Conservation (phyloP, 2,888 invertebrate genomes). For the Cheilosia pagana region DNA sequence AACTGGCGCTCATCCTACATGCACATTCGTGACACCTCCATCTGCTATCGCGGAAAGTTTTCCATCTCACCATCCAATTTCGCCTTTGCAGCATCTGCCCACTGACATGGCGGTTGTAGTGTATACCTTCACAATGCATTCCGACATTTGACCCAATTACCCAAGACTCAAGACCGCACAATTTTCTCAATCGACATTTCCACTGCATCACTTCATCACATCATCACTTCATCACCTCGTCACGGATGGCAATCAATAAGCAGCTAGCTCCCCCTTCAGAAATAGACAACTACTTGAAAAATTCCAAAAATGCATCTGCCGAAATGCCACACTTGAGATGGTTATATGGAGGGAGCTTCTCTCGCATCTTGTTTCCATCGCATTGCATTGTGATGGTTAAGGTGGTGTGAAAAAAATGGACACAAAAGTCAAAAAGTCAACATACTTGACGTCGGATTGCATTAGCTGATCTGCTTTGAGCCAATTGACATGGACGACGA, state of each 20-base stretch:
- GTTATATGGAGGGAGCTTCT: conserved; percentile 7
- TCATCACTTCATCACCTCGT: conserved; percentile 35
- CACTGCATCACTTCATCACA: conserved; percentile 52
- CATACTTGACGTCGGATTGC: conserved; percentile 57
- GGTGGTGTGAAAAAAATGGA: conserved; percentile 33
- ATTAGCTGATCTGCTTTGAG: conserved; percentile 46
- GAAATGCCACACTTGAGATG: conserved; percentile 59
- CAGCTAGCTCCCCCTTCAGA: conserved; percentile 1
- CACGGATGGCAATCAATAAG: conserved; percentile 57
- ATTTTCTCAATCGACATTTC: conserved; percentile 57
- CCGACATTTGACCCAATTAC: conserved; percentile 61
- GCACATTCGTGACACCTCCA: conserved; percentile 47
- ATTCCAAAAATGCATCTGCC: conserved; percentile 66
- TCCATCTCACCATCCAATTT: conserved; percentile 12
- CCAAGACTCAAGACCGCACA: conserved; percentile 44
- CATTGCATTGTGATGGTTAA: conserved; percentile 21
- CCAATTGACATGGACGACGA: conserved; percentile 57
- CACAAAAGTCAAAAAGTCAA: conserved; percentile 69
- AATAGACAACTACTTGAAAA: conserved; percentile 3
- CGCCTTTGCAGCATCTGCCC: conserved; percentile 52
- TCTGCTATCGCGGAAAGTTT: conserved; percentile 23
- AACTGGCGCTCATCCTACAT: conserved; percentile 7
- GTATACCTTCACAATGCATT: conserved; percentile 3
- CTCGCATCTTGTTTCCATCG: conserved; percentile 47
- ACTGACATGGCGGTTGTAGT: neutral